phyloP scores from a whole-genome alignment of 1,140 invertebrate genomes.

The Campoletis sonorensis region DNA sequence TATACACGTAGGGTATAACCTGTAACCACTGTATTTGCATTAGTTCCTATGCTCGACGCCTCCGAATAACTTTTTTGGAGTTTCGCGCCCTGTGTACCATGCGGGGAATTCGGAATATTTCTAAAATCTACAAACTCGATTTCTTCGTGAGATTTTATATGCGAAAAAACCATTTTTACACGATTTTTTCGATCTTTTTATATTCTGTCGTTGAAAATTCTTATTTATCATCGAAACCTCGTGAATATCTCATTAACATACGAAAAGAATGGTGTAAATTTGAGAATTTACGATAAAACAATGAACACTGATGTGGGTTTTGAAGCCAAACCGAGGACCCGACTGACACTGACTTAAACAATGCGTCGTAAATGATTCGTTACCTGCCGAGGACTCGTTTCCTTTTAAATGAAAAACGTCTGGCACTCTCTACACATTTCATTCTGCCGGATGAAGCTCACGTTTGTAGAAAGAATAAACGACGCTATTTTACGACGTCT shows the following conservation, averaged over 20 bases:
- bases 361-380: background rate
- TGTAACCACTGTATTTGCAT: background rate
- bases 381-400: background rate
- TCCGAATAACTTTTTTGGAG: slow-evolving; percentile 34
- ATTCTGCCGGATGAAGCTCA: slow-evolving; percentile 24
- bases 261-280: too few relatives aligned
- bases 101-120: too few relatives aligned
- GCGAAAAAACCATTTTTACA: too few relatives aligned
- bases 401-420: background rate
- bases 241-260: too few relatives aligned
- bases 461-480: slow-evolving; percentile 37
- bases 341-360: background rate
- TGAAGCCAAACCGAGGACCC: too few relatives aligned
- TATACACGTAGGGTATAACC: background rate
- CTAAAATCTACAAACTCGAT: too few relatives aligned
- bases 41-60: background rate
- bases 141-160: too few relatives aligned
- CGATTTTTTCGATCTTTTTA: too few relatives aligned
- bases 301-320: too few relatives aligned
- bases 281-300: too few relatives aligned
- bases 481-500: slow-evolving; percentile 64
- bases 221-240: too few relatives aligned
- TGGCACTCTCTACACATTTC: background rate
- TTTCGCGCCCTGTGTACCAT: background rate
- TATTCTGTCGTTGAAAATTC: too few relatives aligned